Conservation (phyloP, 2,888 invertebrate genomes). For the Bhutanitis thaidina region DNA sequence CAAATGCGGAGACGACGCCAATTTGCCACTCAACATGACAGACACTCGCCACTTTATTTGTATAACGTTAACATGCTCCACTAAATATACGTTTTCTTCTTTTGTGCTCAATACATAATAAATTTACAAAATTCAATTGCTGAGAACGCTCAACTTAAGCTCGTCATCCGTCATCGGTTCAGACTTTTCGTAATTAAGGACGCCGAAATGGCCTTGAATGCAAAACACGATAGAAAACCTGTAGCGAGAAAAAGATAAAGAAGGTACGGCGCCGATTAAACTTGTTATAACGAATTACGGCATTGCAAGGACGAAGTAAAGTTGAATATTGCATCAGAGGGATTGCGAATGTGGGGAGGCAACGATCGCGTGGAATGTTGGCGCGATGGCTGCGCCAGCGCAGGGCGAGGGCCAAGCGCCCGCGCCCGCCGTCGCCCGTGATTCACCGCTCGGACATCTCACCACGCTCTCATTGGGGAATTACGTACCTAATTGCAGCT, state of each 20-base stretch:
- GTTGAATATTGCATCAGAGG: constrained; percentile 78
- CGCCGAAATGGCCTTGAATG: constrained; percentile 64
- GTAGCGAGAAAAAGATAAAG: constrained; percentile 64
- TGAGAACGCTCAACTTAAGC: constrained; percentile 19
- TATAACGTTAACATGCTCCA: constrained; percentile 58
- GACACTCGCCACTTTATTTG: constrained; percentile 59
- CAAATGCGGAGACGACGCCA: constrained; percentile 64
- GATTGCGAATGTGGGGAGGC: constrained; percentile 65
- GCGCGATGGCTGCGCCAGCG: constrained; percentile 39
- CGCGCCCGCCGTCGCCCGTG: constrained; percentile 42
- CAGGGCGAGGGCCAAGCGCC: constrained; percentile 36
- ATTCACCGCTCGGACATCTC: constrained; percentile 54
- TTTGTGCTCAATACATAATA: constrained; percentile 39
- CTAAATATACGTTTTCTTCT: constrained; percentile 45
- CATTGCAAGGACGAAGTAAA: constrained; percentile 80
- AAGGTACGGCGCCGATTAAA: constrained; percentile 57
- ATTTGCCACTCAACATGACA: constrained; percentile 66
- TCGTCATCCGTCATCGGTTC: constrained; percentile 45
- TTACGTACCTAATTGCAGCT: constrained; percentile 51
- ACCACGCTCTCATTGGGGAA: constrained; percentile 54
- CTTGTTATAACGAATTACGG: constrained; percentile 78
- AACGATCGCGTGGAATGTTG: constrained; percentile 74
- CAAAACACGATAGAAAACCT: constrained; percentile 51
- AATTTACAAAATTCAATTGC: constrained; percentile 21
- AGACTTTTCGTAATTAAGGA: constrained; percentile 59